Evolutionary conservation across 2,888 invertebrate genomes (phyloP), one percentile per base, ranked within the genome.

Genomic region (Galerucella calmariensis): DNA sequence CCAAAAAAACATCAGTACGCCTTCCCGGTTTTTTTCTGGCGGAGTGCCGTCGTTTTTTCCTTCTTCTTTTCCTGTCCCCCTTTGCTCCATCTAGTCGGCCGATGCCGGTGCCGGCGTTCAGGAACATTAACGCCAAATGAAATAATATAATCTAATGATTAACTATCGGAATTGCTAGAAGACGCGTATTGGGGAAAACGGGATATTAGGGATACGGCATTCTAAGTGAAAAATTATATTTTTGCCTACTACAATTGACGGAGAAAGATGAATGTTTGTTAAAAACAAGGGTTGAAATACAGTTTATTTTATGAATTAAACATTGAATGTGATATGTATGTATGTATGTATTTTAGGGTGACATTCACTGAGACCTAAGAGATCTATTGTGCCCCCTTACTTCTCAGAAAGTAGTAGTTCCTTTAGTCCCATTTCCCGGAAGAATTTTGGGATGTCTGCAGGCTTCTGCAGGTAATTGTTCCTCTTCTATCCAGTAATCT

Each of bases 1-100:
- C 75, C 61, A 81, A 85, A 85, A 83, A 85, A 85, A 83, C 84
- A 83, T 83, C 84, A 82, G 82, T 82, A 81, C 83, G 84, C 85
- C 85, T 85, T 83, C 83, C 83, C 83, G 82, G 81, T 82, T 84
- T 84, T 84, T 84, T 85, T 78, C 79, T 73, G 78, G 80, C 80
- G 81, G 81, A 82, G 84, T 81, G 82, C 81, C 78, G 78, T 79
- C 79, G 78, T 81, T 83, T 82, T 80, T 81, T 79, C 78, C 75
- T 74, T 75, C 77, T 75, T 77, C 75, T 77, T 77, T 71, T 73
- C 63, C 67, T 69, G 35, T 56, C 66, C 58, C 73, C 46, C 66
- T 48, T 56, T 53, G 27, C 62, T 12, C 16, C 46, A 65, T 59
- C n/a, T 41, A 58, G n/a, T 62, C 73, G 66, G 56, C 56, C 44